Conservation (phyloP, 2,797 vertebrate species). For the Chrosomus eos region DNA sequence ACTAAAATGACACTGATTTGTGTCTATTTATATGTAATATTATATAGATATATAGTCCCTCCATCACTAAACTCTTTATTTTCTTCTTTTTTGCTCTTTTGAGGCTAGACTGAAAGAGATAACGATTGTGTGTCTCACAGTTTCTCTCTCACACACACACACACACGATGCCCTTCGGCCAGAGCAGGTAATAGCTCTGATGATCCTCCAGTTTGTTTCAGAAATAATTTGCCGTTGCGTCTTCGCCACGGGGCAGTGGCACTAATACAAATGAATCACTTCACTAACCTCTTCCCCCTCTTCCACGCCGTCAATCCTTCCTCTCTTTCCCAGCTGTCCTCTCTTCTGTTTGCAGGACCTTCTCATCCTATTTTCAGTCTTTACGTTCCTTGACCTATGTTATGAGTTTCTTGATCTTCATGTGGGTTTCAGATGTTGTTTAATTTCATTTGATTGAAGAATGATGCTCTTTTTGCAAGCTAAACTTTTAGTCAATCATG, state of each 20-base stretch:
- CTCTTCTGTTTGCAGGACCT: slow-evolving; percentile 33
- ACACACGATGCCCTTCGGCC: slow-evolving; percentile 72
- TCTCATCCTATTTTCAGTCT: not conserved
- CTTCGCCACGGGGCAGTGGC: slow-evolving; percentile 77
- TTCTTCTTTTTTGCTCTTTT: slow-evolving; percentile 24
- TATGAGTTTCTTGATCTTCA: not conserved
- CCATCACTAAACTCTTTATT: slow-evolving; percentile 18
- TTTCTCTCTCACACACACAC: slow-evolving; percentile 65
- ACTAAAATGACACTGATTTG: not conserved
- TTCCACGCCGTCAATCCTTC: slow-evolving; percentile 53
- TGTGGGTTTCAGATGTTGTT: not conserved
- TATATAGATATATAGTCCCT: not conserved
- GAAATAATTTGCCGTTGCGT: slow-evolving; percentile 85
- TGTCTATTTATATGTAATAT: not conserved
- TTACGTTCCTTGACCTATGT: not conserved
- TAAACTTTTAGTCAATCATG: not conserved
- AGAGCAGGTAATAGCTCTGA: slow-evolving; percentile 86
- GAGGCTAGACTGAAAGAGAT: slow-evolving; percentile 74
- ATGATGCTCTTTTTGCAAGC: not conserved
- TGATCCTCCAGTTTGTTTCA: slow-evolving; percentile 87
- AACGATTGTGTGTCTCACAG: slow-evolving; percentile 79
- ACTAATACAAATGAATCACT: slow-evolving; percentile 88
- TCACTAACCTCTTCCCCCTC: slow-evolving; percentile 72
- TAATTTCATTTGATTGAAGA: not conserved
- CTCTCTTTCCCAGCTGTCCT: slow-evolving; percentile 62